Evolutionary conservation across 2,888 invertebrate species (phyloP).

Genomic region (Baccha elongata): DNA sequence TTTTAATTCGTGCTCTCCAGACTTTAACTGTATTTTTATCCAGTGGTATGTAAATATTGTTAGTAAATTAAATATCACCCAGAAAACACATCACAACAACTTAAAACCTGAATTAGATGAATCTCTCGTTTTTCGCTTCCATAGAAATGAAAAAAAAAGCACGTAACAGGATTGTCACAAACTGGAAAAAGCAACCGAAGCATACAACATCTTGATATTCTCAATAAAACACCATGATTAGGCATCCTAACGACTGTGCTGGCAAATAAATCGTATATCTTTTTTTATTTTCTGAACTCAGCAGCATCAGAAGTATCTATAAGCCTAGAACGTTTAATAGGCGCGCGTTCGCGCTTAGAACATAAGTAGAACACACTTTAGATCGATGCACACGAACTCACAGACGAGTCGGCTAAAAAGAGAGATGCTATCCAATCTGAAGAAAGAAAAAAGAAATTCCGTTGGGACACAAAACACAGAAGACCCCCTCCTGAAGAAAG

Average conservation of each 20-base stretch:
- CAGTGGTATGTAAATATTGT: slow-evolving; percentile 50
- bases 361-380: slow-evolving; percentile 68
- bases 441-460: slow-evolving; percentile 57
- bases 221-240: slow-evolving; percentile 68
- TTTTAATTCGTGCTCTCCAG: slow-evolving; percentile 1
- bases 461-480: slow-evolving; percentile 27
- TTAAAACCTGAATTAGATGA: slow-evolving; percentile 26
- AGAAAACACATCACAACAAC: slow-evolving; percentile 14
- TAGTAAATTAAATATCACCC: slow-evolving; percentile 30
- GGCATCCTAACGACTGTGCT: slow-evolving; percentile 34
- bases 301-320: not conserved
- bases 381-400: not conserved
- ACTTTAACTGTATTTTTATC: slow-evolving; percentile 25
- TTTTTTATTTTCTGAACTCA: slow-evolving; percentile 25
- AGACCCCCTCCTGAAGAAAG: slow-evolving; percentile 46
- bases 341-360: slow-evolving; percentile 48
- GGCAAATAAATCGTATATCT: slow-evolving; percentile 40
- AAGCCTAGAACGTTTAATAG: slow-evolving; percentile 41
- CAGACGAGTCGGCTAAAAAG: not conserved
- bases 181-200: slow-evolving; percentile 50
- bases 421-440: slow-evolving; percentile 32
- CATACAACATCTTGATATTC: slow-evolving; percentile 55
- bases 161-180: slow-evolving; percentile 65
- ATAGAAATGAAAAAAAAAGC: slow-evolving; percentile 1
- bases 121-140: slow-evolving; percentile 34